These are phyloP conservation scores for Arctia plantaginis DNA, from an alignment of 2,888 invertebrate species.

Conservation along the genomic window DNA sequence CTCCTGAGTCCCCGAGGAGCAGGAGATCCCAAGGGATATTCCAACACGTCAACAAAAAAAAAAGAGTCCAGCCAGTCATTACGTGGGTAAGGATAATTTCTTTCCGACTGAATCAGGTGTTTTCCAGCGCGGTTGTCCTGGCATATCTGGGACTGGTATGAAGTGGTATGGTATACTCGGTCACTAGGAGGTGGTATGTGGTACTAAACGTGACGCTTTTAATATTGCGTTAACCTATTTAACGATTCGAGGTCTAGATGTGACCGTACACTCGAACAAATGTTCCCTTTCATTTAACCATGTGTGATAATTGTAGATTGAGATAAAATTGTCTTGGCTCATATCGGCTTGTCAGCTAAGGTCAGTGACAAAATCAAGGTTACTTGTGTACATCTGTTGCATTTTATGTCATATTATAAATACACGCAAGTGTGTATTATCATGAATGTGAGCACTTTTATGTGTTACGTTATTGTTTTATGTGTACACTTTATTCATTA, in stretches of 20 bases:
- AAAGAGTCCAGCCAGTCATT: no score
- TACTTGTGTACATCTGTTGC: slow-evolving; percentile 27
- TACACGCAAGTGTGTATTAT: neutral
- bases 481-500: no score
- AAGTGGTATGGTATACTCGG: no score
- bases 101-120: no score
- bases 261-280: slow-evolving; percentile 31
- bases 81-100: no score
- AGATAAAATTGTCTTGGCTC: slow-evolving; percentile 77
- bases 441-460: neutral
- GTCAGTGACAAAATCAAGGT: slow-evolving; percentile 61
- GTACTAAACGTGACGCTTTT: neutral
- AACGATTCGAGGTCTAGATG: slow-evolving; percentile 23
- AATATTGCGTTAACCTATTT: neutral
- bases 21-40: no score
- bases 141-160: no score
- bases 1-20: no score
- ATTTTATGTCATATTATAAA: slow-evolving; percentile 20
- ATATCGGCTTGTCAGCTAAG: slow-evolving; percentile 69
- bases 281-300: slow-evolving; percentile 2
- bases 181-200: no score
- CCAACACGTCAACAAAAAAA: no score
- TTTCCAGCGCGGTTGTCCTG: no score
- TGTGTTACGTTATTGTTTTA: neutral
- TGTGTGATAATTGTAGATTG: slow-evolving; percentile 56